Conservation (phyloP, 2,113 vertebrate genomes). For the Oriolus oriolus region DNA sequence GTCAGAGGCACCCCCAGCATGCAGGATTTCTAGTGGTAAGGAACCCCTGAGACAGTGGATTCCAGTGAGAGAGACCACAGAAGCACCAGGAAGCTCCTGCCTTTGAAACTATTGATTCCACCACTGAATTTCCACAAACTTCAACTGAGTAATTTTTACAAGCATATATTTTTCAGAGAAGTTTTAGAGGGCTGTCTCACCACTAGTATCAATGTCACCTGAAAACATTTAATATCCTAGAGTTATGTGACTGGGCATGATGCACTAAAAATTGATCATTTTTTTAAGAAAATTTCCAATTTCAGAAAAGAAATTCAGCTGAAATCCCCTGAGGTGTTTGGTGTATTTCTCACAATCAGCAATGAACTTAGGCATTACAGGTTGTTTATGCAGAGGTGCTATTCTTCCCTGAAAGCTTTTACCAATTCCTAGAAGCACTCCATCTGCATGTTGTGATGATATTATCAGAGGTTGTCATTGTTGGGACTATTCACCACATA, state of each 20-base stretch:
- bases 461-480: neutral
- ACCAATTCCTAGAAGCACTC: neutral
- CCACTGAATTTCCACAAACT: neutral
- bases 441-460: neutral
- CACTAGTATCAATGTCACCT: neutral
- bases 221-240: neutral
- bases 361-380: neutral
- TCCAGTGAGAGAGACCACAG: neutral
- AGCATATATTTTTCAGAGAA: neutral
- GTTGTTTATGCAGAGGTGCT: neutral
- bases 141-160: neutral
- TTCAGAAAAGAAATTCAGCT: neutral
- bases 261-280: neutral
- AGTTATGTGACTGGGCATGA: neutral
- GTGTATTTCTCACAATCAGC: neutral
- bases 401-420: neutral
- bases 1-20: neutral
- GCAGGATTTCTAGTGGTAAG: neutral
- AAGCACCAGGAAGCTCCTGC: neutral
- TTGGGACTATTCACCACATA: neutral
- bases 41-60: neutral
- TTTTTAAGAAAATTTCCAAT: neutral
- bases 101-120: neutral
- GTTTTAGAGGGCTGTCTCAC: neutral
- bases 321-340: neutral